Conservation (phyloP, 2,113 vertebrate species). For the Thunnus thynnus region DNA sequence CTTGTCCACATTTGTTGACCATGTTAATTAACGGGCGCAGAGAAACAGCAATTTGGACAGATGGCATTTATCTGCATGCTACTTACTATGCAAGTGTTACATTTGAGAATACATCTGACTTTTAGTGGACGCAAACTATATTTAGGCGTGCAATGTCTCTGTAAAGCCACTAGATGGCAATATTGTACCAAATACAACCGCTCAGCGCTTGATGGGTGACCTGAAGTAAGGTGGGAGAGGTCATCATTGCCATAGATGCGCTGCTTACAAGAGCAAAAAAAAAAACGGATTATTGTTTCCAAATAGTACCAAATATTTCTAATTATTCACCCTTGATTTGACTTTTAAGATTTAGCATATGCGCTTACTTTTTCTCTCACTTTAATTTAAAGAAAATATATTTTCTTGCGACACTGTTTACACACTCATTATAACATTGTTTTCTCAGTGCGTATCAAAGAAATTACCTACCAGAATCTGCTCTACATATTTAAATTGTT, state of each 20-base stretch:
- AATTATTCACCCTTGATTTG: not conserved
- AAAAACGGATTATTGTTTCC: no score
- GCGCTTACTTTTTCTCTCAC: not conserved
- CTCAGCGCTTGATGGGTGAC: not conserved
- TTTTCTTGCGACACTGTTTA: not conserved
- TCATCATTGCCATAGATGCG: slow-evolving; percentile 9
- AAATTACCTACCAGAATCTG: slow-evolving; percentile 23
- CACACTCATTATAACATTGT: not conserved
- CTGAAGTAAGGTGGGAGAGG: slow-evolving; percentile 21
- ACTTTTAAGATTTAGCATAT: not conserved
- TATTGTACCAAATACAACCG: slow-evolving; percentile 51
- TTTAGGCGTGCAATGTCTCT: slow-evolving; percentile 11
- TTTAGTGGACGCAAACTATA: not conserved
- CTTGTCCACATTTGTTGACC: slow-evolving; percentile 50
- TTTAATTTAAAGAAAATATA: not conserved
- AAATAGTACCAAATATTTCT: not conserved
- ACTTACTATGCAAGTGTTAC: slow-evolving; percentile 18
- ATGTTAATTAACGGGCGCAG: slow-evolving; percentile 36
- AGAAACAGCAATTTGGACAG: slow-evolving; percentile 35
- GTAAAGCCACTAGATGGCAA: slow-evolving; percentile 69
- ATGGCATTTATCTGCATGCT: slow-evolving; percentile 45
- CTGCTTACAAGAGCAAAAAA: no score
- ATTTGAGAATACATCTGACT: slow-evolving; percentile 11
- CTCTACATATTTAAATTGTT: slow-evolving; percentile 28
- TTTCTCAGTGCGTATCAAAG: slow-evolving; percentile 12